Percentiles rank a stretch among this genome's conserved stretches.
phyloP scores from a whole-genome alignment of 2,113 vertebrate genomes.

The Cricetomys ansorgei region DNA sequence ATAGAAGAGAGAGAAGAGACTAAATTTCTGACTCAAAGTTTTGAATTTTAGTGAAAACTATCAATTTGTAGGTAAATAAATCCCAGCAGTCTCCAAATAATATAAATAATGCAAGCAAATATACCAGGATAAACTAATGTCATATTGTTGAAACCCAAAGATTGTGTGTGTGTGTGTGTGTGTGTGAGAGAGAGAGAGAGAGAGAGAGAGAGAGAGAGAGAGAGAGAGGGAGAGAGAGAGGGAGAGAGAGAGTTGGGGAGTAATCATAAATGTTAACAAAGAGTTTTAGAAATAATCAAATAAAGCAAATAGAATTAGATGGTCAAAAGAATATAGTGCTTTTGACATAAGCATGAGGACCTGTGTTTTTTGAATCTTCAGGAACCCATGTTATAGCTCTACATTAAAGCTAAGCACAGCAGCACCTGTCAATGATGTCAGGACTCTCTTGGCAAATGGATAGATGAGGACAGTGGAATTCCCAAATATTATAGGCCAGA shows the following conservation, averaged over 20 bases:
- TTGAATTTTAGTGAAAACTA: background rate
- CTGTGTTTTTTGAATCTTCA: background rate
- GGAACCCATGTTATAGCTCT: background rate
- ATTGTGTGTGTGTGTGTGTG: background rate
- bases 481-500: background rate
- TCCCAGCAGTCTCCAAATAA: background rate
- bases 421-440: background rate
- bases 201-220: background rate
- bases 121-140: background rate
- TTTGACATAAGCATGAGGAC: background rate
- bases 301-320: background rate
- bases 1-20: background rate
- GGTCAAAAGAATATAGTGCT: accelerated
- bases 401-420: background rate
- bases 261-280: too few relatives aligned
- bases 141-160: background rate
- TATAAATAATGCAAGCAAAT: background rate
- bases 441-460: background rate
- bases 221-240: background rate
- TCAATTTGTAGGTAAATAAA: background rate
- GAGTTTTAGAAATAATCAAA: background rate
- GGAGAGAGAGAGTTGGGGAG: too few relatives aligned
- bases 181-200: background rate
- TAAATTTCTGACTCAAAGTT: background rate
- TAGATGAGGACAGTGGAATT: background rate